Percentiles rank a stretch among this genome's conserved stretches.
phyloP scores from a whole-genome alignment of 2,113 vertebrate species.

The Origma solitaria region DNA sequence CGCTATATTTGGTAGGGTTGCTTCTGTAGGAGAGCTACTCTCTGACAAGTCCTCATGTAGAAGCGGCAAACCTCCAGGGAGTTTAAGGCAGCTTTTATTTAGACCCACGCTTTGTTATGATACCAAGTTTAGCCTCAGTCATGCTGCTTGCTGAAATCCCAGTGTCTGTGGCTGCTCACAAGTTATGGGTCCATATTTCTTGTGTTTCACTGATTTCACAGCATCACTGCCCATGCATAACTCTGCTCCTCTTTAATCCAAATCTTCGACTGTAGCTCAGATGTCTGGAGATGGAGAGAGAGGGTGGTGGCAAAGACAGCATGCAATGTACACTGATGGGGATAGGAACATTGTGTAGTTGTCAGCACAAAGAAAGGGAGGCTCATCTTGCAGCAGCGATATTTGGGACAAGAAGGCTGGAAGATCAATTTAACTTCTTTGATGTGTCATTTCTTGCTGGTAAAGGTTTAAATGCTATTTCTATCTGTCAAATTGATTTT shows the following conservation, averaged over 20 bases:
- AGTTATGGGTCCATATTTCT: not conserved
- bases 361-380: not conserved
- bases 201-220: not conserved
- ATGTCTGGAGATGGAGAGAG: not conserved
- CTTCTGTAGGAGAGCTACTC: conserved; percentile 20
- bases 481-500: not conserved
- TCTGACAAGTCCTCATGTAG: not conserved
- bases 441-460: not conserved
- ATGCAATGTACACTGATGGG: not conserved
- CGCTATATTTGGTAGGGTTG: not conserved
- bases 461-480: conserved; percentile 3
- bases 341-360: not conserved
- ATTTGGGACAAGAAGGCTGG: not conserved
- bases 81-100: conserved; percentile 11
- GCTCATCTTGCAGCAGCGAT: not conserved
- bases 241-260: not conserved
- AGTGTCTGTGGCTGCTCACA: not conserved
- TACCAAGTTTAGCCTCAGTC: conserved; percentile 8
- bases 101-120: conserved; percentile 3
- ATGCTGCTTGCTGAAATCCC: not conserved
- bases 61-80: not conserved
- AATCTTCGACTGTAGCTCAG: not conserved
- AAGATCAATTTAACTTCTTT: not conserved
- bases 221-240: not conserved
- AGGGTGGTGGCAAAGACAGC: not conserved